Conservation (phyloP, 2,888 invertebrate species). For the Ptycholaimellus sp. region DNA sequence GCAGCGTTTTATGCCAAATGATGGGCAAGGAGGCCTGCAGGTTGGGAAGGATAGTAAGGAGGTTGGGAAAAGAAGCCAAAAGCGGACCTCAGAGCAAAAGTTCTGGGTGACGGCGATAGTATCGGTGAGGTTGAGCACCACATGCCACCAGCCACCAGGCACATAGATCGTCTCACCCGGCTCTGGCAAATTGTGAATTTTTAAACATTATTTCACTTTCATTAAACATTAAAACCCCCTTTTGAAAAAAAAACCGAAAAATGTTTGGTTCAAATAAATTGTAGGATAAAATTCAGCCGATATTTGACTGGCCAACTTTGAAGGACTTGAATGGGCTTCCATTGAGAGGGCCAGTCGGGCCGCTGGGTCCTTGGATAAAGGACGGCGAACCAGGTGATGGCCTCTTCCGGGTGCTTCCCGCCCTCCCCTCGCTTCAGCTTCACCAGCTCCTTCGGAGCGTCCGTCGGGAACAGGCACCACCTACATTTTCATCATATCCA, state of each 20-base stretch:
- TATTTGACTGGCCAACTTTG: not conserved
- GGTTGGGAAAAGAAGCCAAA: too few relatives aligned
- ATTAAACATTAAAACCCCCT: conserved; percentile 7
- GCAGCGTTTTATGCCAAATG: conserved; percentile 32
- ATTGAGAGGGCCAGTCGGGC: conserved; percentile 68
- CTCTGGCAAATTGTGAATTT: conserved; percentile 1
- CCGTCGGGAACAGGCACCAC: conserved; percentile 93
- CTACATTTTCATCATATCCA: conserved; percentile 28
- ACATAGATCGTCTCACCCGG: conserved; percentile 95
- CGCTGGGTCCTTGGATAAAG: conserved; percentile 77
- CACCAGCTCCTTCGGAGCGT: conserved; percentile 78
- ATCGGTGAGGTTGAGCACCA: conserved; percentile 78
- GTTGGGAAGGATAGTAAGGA: conserved; percentile 9
- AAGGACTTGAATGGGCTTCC: conserved; percentile 41
- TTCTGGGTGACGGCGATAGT: conserved; percentile 96
- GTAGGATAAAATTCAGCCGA: not conserved
- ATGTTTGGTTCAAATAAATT: not conserved
- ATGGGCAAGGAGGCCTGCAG: not conserved
- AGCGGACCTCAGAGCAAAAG: conserved; percentile 58
- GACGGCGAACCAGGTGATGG: conserved; percentile 83
- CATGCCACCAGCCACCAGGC: conserved; percentile 99
- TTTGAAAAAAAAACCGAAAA: conserved; percentile 19
- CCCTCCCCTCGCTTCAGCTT: conserved; percentile 71
- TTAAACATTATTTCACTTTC: not conserved
- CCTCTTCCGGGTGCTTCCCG: conserved; percentile 92